Base-by-base conservation (phyloP, 2,113 vertebrate species). In the Numida meleagris region DNA sequence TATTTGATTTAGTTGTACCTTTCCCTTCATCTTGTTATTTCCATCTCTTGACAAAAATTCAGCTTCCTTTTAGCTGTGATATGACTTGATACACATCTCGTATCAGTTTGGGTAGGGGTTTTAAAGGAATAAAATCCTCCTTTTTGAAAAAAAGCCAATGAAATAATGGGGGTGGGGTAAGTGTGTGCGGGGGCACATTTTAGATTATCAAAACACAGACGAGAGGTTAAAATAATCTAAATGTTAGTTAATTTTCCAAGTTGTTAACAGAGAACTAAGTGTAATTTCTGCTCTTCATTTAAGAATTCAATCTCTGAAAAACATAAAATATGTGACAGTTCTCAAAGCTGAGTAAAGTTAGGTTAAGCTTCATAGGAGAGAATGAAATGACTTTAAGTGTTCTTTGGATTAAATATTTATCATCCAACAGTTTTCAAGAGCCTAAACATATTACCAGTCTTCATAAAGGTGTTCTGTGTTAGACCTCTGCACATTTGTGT, bases 381-480 rank as follows among this genome's bases (percentile, higher is more conserved):
- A 42, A 74, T 0, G 0, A 59, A 17, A n/a, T 20, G 20, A 4
- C 15, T 53, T 51, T 19, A 82, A 15, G 9, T n/a, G 17, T 63
- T 59, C 16, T 88, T 78, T 79, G 33, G 24, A 82, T 67, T 58
- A 85, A 67, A 72, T 58, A 61, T 57, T 86, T 89, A 70, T 66
- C 25, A 59, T 24, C 4, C 38, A 50, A 5, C 21, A 34, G 10
- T 43, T 11, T 71, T 80, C 27, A 48, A 73, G 34, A 55, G 23
- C 6, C 6, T 58, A 59, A 82, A 58, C n/a, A 29, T 2, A 46
- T 7, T 29, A 61, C 42, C 0, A 2, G 20, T 61, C 7, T 63
- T 65, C 10, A 21, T 33, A 42, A 40, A 51, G 7, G 4, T 48
- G 40, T 38, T 57, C 16, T 74, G 7, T 25, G 27, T 46, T 33